Conservation (phyloP, 2,113 vertebrate genomes). For the Pedetes capensis region DNA sequence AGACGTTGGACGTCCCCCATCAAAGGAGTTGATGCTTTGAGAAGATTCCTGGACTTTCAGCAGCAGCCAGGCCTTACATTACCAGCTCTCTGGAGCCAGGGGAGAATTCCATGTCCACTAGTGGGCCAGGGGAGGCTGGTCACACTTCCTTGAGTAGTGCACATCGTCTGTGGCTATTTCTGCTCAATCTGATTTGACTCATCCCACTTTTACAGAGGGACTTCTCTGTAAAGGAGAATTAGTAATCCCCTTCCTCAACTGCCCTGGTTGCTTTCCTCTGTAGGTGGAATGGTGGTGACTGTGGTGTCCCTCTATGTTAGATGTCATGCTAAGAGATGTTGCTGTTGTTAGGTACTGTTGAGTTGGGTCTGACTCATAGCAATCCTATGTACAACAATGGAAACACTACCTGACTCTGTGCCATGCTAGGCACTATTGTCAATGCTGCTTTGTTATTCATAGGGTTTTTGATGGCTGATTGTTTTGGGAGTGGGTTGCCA, state of each 20-base stretch:
- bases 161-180: not conserved
- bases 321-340: not conserved
- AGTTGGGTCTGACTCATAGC: too few species aligned
- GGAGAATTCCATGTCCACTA: not conserved
- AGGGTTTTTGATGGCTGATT: too few species aligned
- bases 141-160: not conserved
- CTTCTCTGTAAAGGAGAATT: not conserved
- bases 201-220: not conserved
- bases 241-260: not conserved
- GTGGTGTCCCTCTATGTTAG: not conserved
- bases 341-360: too few species aligned
- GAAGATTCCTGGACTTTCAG: not conserved
- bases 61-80: not conserved
- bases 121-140: not conserved
- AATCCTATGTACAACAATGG: too few species aligned
- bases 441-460: too few species aligned
- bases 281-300: too few species aligned
- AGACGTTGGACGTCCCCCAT: not conserved
- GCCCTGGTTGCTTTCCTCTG: too few species aligned
- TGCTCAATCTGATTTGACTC: not conserved
- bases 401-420: too few species aligned
- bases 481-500: too few species aligned
- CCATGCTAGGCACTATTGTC: too few species aligned
- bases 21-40: not conserved
- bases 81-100: not conserved